Evolutionary conservation across 2,888 invertebrate genomes (phyloP), one percentile per base, ranked within the genome.

Genomic region (Leptinotarsa rubiginosa): DNA sequence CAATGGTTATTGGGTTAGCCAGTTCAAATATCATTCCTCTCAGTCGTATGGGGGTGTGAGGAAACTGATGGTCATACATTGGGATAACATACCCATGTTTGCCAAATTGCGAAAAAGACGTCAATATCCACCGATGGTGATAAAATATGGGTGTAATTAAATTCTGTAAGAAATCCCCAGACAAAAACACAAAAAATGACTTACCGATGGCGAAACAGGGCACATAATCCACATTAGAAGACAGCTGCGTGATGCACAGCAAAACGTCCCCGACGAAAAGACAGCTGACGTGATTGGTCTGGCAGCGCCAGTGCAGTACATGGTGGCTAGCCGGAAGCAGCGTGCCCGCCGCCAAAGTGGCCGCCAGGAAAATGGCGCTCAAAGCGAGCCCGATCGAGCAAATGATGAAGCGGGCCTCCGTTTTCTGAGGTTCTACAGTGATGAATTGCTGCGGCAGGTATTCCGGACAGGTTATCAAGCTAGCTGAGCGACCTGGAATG

Each of bases 291-390:
- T 96, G 95, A 88, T 95, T 93, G 80, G 95, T 95, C 89, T 96
- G 96, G 86, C 96, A 96, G 84, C 95, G 91, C 94, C 96, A 96
- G 88, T 96, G 96, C 82, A 96, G 90, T 78, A 95, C 94, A 89
- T 95, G 96, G 89, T 95, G 95, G 82, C 94, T 94, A 80, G 94
- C 93, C 70, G 95, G 95, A 86, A 95, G 90, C 81, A 95, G 90
- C 84, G 93, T 94, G 20, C 95, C 94, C 15, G 95, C 93, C 65
- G 92, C 93, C 84, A 96, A 88, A 70, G 96, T 96, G 20, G 95
- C 94, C 56, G 93, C 92, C 86, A 96, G 89, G 89, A 96, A 96
- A 77, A 94, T 91, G 3, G 93, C 94, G 82, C 95, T 95, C 82
- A 96, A 91, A 74, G 95, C 92, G 85, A 96, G 89, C 75, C 94